Evolutionary conservation across 2,113 vertebrate genomes (phyloP), one percentile per base, ranked within the genome.

Genomic region (Mobula birostris): DNA sequence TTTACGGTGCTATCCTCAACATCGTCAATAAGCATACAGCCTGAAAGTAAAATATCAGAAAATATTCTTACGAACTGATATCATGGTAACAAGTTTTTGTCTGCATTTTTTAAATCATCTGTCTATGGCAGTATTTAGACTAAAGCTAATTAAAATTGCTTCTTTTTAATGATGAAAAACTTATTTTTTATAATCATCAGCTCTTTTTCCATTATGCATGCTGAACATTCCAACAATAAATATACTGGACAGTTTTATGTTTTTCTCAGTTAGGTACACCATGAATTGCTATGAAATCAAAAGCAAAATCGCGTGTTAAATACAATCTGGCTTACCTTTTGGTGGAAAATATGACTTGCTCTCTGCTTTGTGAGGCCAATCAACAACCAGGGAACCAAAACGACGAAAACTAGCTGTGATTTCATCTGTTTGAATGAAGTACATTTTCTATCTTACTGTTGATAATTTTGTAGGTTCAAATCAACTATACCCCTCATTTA

Each of bases 291-390:
- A 92, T 24, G 19, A 92, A 5, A 36, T 29, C n/a, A 70, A 68
- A 70, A 74, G 68, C 66, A 70, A 91, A 36, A 15, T 27, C 12
- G 27, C 1, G 9, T 92, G n/a, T 68, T 40, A 90, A 27, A 91
- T 91, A 48, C 77, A 88, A 58, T 66, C 27, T 76, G 12, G 19
- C 72, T 96, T 96, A 99, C 99, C 99, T 98, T 99, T 99, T 40
- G 99, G 99, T 96, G 99, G 99, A 95, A 99, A 99, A 94, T 99
- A 99, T 90, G 99, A 99, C 96, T 99, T 99, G 97, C 99, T 99
- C 96, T 99, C 99, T 95, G 99, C 99, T 96, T 99, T 99, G 96
- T 99, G 99, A 87, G 99, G 99, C 99, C 99, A 99, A 95, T 99
- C 99, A 92, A 99, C 99, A 96, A 99, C 99, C 96, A 99, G 96